phyloP scores from a whole-genome alignment of 2,888 invertebrate genomes.

The Chalcosyrphus nemorum region DNA sequence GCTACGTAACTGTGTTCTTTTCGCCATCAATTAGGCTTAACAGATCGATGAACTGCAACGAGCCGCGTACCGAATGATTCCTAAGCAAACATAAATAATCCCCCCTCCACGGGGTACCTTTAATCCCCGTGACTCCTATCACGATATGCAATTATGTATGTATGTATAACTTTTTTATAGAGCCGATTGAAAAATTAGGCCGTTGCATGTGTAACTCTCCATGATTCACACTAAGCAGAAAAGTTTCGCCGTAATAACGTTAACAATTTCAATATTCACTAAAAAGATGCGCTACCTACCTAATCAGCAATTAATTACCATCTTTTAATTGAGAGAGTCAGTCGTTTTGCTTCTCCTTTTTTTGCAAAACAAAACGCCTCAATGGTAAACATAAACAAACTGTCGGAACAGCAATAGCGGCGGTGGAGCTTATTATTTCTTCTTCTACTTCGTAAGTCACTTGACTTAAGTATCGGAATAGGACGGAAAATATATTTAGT shows the following conservation, averaged over 20 bases:
- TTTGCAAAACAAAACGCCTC: conserved; percentile 53
- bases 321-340: conserved; percentile 14
- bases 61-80: background rate
- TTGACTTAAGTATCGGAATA: conserved; percentile 67
- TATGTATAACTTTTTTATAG: too few relatives aligned
- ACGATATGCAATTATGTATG: too few relatives aligned
- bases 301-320: conserved; percentile 17
- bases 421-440: conserved; percentile 49
- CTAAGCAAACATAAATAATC: conserved; percentile 18
- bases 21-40: conserved; percentile 50
- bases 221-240: conserved; percentile 27
- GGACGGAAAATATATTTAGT: conserved; percentile 62
- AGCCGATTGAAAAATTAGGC: background rate
- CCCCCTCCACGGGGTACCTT: too few relatives aligned
- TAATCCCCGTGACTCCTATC: too few relatives aligned
- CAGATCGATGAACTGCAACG: conserved; percentile 57
- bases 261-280: too few relatives aligned
- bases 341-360: conserved; percentile 1
- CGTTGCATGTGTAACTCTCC: background rate
- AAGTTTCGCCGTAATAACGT: background rate
- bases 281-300: too few relatives aligned
- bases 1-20: background rate
- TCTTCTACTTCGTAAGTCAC: conserved; percentile 50
- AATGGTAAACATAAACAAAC: conserved; percentile 71
- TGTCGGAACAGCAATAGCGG: conserved; percentile 30